phyloP scores from a whole-genome alignment of 1,140 invertebrate genomes.

The Dendrolimus punctatus region DNA sequence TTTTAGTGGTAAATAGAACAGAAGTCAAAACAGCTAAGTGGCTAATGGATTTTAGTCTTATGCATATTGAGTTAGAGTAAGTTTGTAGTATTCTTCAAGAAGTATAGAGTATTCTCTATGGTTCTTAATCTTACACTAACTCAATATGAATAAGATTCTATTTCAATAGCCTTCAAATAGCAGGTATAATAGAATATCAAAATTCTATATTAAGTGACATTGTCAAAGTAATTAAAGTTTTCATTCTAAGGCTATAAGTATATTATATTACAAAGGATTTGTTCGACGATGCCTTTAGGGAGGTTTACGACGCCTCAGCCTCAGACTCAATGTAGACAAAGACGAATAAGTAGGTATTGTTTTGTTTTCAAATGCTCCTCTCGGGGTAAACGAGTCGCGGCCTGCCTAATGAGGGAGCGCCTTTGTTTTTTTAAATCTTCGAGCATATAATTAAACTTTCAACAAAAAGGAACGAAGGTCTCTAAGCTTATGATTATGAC shows the following conservation, averaged over 20 bases:
- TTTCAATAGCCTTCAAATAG: constrained; percentile 6
- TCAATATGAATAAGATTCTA: too few species aligned
- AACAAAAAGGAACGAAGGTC: not conserved
- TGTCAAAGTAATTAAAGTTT: constrained; percentile 51
- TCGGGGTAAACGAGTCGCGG: constrained; percentile 19
- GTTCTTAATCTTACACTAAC: too few species aligned
- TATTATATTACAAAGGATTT: constrained; percentile 48
- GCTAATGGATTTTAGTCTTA: too few species aligned
- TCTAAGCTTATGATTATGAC: not conserved
- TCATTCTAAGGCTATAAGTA: constrained; percentile 34
- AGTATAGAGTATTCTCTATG: too few species aligned
- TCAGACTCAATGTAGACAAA: constrained; percentile 22
- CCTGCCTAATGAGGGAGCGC: constrained; percentile 8
- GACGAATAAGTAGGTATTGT: constrained; percentile 28
- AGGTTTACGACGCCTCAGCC: constrained; percentile 21
- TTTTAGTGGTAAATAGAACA: too few species aligned
- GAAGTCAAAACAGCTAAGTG: too few species aligned
- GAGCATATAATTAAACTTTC: constrained; percentile 1
- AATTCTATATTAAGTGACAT: constrained; percentile 17
- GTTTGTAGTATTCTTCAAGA: too few species aligned
- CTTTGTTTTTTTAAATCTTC: constrained; percentile 4
- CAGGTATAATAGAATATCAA: constrained; percentile 7
- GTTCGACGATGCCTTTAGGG: constrained; percentile 32
- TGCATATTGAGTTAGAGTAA: too few species aligned
- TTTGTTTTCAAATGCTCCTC: constrained; percentile 23